Evolutionary conservation across 53 echinoderm and acorn worm species (phyloP), one percentile per base, ranked within the genome.

Genomic region (Echinometra lucunter): DNA sequence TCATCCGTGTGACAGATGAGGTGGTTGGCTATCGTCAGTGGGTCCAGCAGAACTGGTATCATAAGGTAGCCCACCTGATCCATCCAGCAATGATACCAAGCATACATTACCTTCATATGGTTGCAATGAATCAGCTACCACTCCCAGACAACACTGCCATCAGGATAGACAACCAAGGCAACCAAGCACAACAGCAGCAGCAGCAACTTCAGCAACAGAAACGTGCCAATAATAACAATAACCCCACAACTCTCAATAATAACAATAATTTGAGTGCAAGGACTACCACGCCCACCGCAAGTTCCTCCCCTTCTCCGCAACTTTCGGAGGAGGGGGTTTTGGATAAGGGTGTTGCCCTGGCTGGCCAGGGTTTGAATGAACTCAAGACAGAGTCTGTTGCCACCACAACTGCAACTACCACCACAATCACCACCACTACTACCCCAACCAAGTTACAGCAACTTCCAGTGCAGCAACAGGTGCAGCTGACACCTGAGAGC

Each of bases 1-100:
- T 99, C 91, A 95, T 99, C 28, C 96, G 99, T 42, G 96, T 99
- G 45, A 99, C 99, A 0, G 99, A 99, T 67, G 99, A 99, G 17
- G 98, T 99, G 21, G 95, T 99, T n/a, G 91, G 94, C 81, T 98
- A 99, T 89, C 94, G 99, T 30, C 90, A 94, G 32, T 99, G 98
- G 98, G 97, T 99, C 58, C 97, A 98, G 66, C 82, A 95, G 35
- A 95, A 96, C 40, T 99, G 99, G 99, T 95, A 85, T 38, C 98
- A 95, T 95, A 99, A 98, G 90, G 95, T 97, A 21, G 89, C 95
- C 40, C 95, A 78, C 34, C 93, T 92, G 30, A 92, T 94, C 0
- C 89, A 57, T 17, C 92, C 88, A 12, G 45, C 93, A 27, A 55
- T 72, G 75, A 60, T 92, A 44, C 93, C 93, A 42, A 87, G 57